Evolutionary conservation across 2,797 vertebrate species (phyloP), one percentile per base, ranked within the genome.

Genomic region (Sardinella longiceps): DNA sequence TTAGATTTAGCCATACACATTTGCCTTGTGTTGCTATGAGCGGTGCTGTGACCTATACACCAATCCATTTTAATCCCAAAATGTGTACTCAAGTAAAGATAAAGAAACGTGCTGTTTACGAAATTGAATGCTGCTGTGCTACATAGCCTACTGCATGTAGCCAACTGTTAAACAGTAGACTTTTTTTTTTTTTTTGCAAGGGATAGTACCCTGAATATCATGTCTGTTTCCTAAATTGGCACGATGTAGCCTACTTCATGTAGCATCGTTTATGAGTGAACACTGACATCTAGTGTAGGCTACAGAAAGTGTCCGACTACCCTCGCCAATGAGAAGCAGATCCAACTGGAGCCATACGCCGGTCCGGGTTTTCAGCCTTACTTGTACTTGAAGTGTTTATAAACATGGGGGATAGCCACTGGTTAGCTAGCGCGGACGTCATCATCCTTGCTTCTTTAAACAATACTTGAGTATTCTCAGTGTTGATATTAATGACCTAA

Each of bases 311-410:
- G 46, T 48, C 25, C 28, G 0, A 1, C n/a, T 28, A 11, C 3
- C n/a, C 23, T 81, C 81, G 81, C 14, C 2, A 12, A 1, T 30
- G n/a, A 46, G 53, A 84, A 30, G 25, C n/a, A n/a, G n/a, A n/a
- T n/a, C n/a, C n/a, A n/a, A n/a, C n/a, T 25, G 20, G 20, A 77
- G 82, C 93, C 92, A 2, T 66, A 28, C 37, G 66, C 70, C 70
- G 37, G 23, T 93, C 95, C 95, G 58, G 7, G 89, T 85, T 95
- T 96, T 95, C 20, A 10, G 10, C 43, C 88, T 91, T 84, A 89
- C 94, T 94, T 96, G 95, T 96, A 94, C 95, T 95, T 94, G 95
- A 91, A 91, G 88, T 95, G 94, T 96, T 96, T 96, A 96, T 96
- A 96, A 96, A 96, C 95, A 96, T 90, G 87, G 66, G 58, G 77